Evolutionary conservation across 2,888 invertebrate genomes (phyloP).

Genomic region (Synanthedon vespiformis): DNA sequence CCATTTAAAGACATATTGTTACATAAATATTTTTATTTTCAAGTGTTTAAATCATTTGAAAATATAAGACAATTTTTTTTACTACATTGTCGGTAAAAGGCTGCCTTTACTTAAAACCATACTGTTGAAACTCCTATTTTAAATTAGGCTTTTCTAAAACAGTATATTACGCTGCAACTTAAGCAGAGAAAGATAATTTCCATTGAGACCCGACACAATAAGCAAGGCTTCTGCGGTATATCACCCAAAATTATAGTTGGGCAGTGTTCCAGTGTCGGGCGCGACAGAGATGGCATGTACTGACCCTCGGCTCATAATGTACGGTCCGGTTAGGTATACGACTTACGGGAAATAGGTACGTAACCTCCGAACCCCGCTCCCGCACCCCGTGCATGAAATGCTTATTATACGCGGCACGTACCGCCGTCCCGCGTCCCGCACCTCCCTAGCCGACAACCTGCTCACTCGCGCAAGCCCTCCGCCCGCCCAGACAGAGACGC

Average conservation of each 20-base stretch:
- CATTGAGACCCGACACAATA: conserved; percentile 53
- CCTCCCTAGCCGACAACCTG: conserved; percentile 35
- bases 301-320: conserved; percentile 71
- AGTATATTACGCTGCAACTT: no score
- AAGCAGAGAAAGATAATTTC: conserved; percentile 30
- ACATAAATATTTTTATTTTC: no score
- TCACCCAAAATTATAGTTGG: conserved; percentile 66
- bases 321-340: conserved; percentile 71
- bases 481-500: conserved; percentile 49
- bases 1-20: no score
- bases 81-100: no score
- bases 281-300: conserved; percentile 55
- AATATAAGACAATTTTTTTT: no score
- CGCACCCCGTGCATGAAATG: conserved; percentile 72
- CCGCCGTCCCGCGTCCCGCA: conserved; percentile 51
- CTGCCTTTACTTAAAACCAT: no score
- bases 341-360: conserved; percentile 68
- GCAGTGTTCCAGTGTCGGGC: conserved; percentile 40
- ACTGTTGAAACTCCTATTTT: no score
- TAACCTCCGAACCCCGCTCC: conserved; percentile 52
- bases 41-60: no score
- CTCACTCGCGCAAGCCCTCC: conserved; percentile 39
- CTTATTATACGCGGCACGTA: conserved; percentile 73
- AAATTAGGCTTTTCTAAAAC: no score
- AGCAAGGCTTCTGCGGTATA: conserved; percentile 55